Base-by-base conservation (phyloP, 2,113 vertebrate species). In the Tragelaphus scriptus region DNA sequence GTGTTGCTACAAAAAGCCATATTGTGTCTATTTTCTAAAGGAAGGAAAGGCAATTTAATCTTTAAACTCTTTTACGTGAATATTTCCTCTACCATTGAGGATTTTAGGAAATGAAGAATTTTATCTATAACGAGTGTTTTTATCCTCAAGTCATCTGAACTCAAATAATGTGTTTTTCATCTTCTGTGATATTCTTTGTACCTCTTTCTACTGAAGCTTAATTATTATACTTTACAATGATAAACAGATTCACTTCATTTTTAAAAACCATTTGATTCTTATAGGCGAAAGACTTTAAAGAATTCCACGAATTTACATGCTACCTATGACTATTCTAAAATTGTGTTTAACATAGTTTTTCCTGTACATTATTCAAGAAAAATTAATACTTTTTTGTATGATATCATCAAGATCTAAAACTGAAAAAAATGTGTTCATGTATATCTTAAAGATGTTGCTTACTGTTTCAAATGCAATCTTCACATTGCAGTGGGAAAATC, bases 11-110 rank as follows among this genome's bases (percentile, higher is more conserved):
- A 65, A 86, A 81, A 58, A 63, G 53, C 77, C 85, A 85, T 36
- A 68, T 16, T 95, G 75, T 91, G 40, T 95, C 93, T 98, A 59
- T 94, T 89, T 98, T 95, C 47, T 88, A 81, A 97, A 86, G 49
- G 68, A 95, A 95, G 77, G 85, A 94, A 94, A 94, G 47, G 51
- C 9, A 95, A 86, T 89, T 92, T 71, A 71, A 71, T 71, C n/a
- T 89, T 91, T 75, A 75, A 40, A 75, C 36, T 40, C 28, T 93
- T 95, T 96, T 86, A 94, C 75, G 47, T 13, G 47, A 91, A 61
- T 85, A 36, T 71, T 87, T 88, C 81, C 85, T 97, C 89, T 88
- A n/a, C 49, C 19, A 7, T 68, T 63, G 61, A 94, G 40, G 79
- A 90, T 88, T 97, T 97, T 82, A 86, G 58, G 53, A 95, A 85